Base-by-base conservation (phyloP, 35 echinoderm and acorn worm species). In the Amphiura filiformis region DNA sequence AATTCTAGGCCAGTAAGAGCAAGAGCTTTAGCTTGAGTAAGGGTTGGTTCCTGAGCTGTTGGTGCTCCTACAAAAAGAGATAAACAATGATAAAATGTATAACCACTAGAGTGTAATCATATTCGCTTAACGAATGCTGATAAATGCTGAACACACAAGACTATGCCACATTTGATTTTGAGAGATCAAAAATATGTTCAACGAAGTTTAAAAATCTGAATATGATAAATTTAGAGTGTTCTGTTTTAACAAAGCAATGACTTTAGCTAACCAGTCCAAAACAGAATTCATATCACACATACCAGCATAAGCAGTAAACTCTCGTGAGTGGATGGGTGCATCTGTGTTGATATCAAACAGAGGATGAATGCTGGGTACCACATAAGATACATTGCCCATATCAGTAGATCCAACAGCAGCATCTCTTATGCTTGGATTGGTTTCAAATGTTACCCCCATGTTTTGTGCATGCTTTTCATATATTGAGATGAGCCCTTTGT, bases 11-110 rank as follows among this genome's bases (percentile, higher is more conserved):
- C 92, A 37, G 92, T 98, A 35, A 98, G 86, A 30, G 96, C 96
- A 22, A 98, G 42, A 30, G 92, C 89, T 65, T 98, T 98, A 2
- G 96, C 96, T 65, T 98, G 92, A 38, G 92, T 88, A 47, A 98
- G 70, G 4, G 96, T 98, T 15, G 92, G 90, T 38, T 76, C 80
- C 81, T 98, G 92, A 31, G 96, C 96, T 37, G 78, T 78, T 12
- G 86, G 77, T 36, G 92, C 83, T 44, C 96, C 96, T 98, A 87
- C 1, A 82, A 9, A 34, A 20, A 35, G n/a, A 57, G 18, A 84
- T 32, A 57, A 39, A 31, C 57, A 33, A 1, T 13, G 28, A 70
- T 70, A 70, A 70, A 11, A 9, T 47, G 41, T 47, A n/a, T n/a
- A n/a, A n/a, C n/a, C n/a, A n/a, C n/a, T n/a, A n/a, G n/a, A n/a